phyloP scores from a whole-genome alignment of 1,140 invertebrate genomes.

The Papilio polytes region DNA sequence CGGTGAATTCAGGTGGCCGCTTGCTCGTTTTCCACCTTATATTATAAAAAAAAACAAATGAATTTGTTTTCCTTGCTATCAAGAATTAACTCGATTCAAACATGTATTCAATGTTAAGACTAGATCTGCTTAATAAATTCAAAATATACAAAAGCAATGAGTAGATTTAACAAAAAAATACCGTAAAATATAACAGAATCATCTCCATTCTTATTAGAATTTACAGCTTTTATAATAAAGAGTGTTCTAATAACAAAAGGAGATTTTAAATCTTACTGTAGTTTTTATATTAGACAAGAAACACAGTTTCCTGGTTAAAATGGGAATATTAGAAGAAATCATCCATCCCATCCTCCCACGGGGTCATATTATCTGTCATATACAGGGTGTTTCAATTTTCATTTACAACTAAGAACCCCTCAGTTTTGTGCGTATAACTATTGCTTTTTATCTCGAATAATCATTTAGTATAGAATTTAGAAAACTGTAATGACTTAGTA shows the following conservation, averaged over 20 bases:
- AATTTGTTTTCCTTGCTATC: not conserved
- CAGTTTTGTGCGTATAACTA: not conserved
- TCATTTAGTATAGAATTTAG: too few species aligned
- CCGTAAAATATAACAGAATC: not conserved
- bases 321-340: conserved; percentile 58
- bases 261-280: not conserved
- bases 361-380: conserved; percentile 53
- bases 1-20: too few species aligned
- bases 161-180: not conserved
- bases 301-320: conserved; percentile 68
- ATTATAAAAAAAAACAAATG: too few species aligned
- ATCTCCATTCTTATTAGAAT: not conserved
- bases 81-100: not conserved
- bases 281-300: conserved; percentile 55
- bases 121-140: not conserved
- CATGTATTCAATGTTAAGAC: not conserved
- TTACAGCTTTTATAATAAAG: not conserved
- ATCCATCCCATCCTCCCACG: conserved; percentile 61
- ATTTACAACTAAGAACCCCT: too few species aligned
- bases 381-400: conserved; percentile 51
- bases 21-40: too few species aligned
- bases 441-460: not conserved
- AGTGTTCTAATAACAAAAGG: conserved; percentile 13
- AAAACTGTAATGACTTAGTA: too few species aligned
- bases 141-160: too few species aligned